Base-by-base conservation (phyloP, 1,140 invertebrate genomes). In the Drosophila pseudoobscura region DNA sequence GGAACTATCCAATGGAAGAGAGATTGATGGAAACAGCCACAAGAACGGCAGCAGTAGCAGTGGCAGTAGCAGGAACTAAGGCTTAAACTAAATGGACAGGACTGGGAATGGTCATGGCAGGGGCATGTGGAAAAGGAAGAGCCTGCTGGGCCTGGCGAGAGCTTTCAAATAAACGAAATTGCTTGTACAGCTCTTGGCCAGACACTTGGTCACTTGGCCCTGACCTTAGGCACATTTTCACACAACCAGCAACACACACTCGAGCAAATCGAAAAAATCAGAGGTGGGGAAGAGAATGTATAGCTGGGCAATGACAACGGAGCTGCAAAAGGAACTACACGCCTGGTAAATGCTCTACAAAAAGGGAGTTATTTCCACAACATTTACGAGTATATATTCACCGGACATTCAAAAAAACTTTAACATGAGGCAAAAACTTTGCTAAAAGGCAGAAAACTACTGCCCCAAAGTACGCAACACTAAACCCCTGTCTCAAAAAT, bases 171-270 rank as follows among this genome's bases (percentile, higher is more conserved):
- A 85, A 77, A 68, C 62, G 69, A 77, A 87, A 87, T 75, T 80
- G 80, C 82, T 70, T 49, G 46, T 70, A 59, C 58, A 64, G 29
- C 51, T 77, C 39, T 57, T 51, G 47, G 41, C 20, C 50, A 59
- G 49, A 70, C 77, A 50, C 61, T 59, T 55, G 82, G 63, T 78
- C 74, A 50, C 61, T 59, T 55, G 82, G 63, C 82, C 74, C 39
- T 82, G 69, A 82, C 78, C 82, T 68, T 82, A 85, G 80, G 82
- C 82, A 51, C 61, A 87, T 74, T 84, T 84, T 84, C 72, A 77
- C 80, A 84, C 80, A 80, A 63, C 62, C 52, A 22, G 45, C 60
- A 46, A 60, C 71, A 84, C 62, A 54, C 58, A 66, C 64, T 58
- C 57, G 61, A 13, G 46, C 9, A 61, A 54, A 51, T 43, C 5